Evolutionary conservation across 2,113 vertebrate genomes (phyloP), one percentile per base, ranked within the genome.

Genomic region (Plestiodon gilberti): DNA sequence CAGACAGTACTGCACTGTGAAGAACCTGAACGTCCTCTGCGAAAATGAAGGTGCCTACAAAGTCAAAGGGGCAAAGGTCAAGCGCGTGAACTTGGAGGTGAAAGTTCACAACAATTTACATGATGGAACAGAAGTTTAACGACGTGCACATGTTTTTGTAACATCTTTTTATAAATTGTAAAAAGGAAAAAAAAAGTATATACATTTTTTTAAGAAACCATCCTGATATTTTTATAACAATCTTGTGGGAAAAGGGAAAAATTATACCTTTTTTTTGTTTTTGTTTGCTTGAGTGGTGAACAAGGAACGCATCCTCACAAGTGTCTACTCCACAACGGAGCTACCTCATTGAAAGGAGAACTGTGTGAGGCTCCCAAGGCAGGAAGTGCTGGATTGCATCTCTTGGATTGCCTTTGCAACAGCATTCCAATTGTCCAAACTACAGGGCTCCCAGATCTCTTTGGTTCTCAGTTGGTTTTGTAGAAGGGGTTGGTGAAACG

Each of bases 81-180:
- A 99, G 88, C 97, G 97, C 90, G 94, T 98, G 91, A 99, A 99
- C 94, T 95, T 99, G 93, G 97, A 99, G 92, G 97, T 99, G 94
- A 98, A 98, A 94, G 97, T 98, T 75, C 98, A 98, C 90, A 99
- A 98, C 96, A 98, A 98, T 90, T 95, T 99, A 90, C 97, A 97
- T 20, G 98, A 99, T 0, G 98, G 99, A 84, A 99, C 99, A 0
- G 99, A 99, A 94, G 99, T 99, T 89, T 99, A 96, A 97, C 0
- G 9, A 55, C 48, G 67, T 74, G 33, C 22, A 9, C n/a, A 23
- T 91, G 82, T 80, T 61, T 80, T 35, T 81, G 89, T 90, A 91
- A 95, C 88, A 74, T 90, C 96, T 96, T 98, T 97, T 97, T 97
- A 96, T 96, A 96, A 95, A 96, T 96, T 94, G 71, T 95, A 94